These are phyloP conservation scores for Torymus auratus DNA, from an alignment of 2,888 invertebrate species.

Conservation along the genomic window DNA sequence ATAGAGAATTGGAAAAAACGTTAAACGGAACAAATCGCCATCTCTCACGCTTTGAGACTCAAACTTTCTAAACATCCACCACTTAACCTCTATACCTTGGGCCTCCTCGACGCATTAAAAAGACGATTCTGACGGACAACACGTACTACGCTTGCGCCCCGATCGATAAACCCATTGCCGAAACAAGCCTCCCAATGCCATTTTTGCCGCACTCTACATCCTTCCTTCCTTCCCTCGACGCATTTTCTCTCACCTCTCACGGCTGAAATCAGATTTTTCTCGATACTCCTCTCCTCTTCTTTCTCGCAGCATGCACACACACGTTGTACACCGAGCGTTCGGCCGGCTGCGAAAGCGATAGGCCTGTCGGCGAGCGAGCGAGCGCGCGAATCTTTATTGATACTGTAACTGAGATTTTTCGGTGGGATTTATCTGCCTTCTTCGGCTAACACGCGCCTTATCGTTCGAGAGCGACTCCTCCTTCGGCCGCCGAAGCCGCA, in stretches of 20 bases:
- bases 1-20: too few relatives aligned
- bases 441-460: constrained; percentile 59
- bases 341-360: constrained; percentile 61
- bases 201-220: background rate
- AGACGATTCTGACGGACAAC: too few relatives aligned
- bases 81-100: too few relatives aligned
- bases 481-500: constrained; percentile 2
- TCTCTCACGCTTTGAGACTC: too few relatives aligned
- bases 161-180: background rate
- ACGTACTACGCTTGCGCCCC: too few relatives aligned
- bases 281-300: constrained; percentile 11
- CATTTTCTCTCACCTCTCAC: constrained; percentile 28
- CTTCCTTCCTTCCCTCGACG: background rate
- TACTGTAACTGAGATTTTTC: constrained; percentile 65
- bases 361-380: constrained; percentile 61
- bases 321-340: background rate
- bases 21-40: too few relatives aligned
- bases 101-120: too few relatives aligned
- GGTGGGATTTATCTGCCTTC: constrained; percentile 60
- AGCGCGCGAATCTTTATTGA: constrained; percentile 63
- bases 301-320: constrained; percentile 19
- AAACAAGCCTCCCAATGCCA: too few relatives aligned
- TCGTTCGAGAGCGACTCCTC: constrained; percentile 32
- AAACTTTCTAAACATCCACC: too few relatives aligned
- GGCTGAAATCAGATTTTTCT: constrained; percentile 38